These are phyloP conservation scores for Drosophila mimica DNA, from an alignment of 2,888 invertebrate species.

Conservation along the genomic window DNA sequence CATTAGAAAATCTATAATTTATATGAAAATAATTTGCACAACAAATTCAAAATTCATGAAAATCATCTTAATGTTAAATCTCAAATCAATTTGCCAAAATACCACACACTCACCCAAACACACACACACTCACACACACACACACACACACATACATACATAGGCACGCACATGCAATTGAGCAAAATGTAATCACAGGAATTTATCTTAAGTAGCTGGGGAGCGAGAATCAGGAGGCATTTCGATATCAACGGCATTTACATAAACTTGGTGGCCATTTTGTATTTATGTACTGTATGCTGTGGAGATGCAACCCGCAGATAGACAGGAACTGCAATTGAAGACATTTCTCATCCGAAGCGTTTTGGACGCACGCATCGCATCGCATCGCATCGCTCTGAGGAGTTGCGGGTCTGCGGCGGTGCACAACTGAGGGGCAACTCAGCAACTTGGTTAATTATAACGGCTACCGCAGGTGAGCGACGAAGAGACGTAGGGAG, in stretches of 20 bases:
- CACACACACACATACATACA: slow-evolving; percentile 4
- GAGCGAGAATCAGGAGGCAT: slow-evolving; percentile 50
- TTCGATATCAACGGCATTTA: slow-evolving; percentile 61
- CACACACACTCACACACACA: slow-evolving; percentile 10
- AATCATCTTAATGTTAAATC: slow-evolving; percentile 68
- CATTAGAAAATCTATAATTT: slow-evolving; percentile 74
- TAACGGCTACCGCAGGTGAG: slow-evolving; percentile 63
- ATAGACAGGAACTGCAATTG: slow-evolving; percentile 78
- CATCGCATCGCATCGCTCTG: neutral
- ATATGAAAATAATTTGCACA: slow-evolving; percentile 72
- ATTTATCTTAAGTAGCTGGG: slow-evolving; percentile 72
- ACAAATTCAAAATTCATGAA: slow-evolving; percentile 60
- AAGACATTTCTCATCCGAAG: slow-evolving; percentile 74
- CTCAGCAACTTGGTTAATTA: slow-evolving; percentile 76
- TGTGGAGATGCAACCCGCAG: slow-evolving; percentile 62
- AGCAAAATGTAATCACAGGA: slow-evolving; percentile 75
- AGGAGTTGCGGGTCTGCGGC: slow-evolving; percentile 13
- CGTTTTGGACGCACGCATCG: slow-evolving; percentile 19
- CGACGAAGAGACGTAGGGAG: slow-evolving; percentile 49
- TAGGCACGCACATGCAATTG: slow-evolving; percentile 66
- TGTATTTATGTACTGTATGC: slow-evolving; percentile 52
- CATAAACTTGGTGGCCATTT: slow-evolving; percentile 72
- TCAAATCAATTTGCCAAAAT: slow-evolving; percentile 67
- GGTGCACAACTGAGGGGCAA: slow-evolving; percentile 25
- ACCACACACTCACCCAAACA: slow-evolving; percentile 24